Base-by-base conservation (phyloP, 1,140 invertebrate species). In the Drosophila suzukii region DNA sequence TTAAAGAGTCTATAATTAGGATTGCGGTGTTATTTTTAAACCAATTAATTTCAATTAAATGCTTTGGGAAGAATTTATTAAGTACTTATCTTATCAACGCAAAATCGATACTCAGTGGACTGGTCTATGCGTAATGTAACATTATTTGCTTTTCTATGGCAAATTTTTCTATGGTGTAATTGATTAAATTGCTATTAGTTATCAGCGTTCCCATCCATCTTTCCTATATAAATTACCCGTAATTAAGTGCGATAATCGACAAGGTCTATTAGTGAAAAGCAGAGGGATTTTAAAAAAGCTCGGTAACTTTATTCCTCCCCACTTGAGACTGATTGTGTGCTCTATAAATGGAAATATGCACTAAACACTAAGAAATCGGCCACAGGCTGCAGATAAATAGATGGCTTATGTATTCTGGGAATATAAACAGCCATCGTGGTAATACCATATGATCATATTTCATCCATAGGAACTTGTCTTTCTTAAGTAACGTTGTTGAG, bases 261-360 rank as follows among this genome's bases (percentile, higher is more conserved):
- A 34, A 3, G 32, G 34, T 43, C 46, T 72, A 30, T 41, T 46
- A 67, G n/a, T 43, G n/a, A 43, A 66, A 41, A 17, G 3, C 17
- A 12, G 6, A 47, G n/a, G n/a, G 30, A 17, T 24, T 71, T 54
- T 71, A 50, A 7, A 49, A 57, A 50, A 49, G 24, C 30, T 12
- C 12, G n/a, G 47, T 66, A 44, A 71, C 65, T 72, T 72, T 72
- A 72, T 71, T 72, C 10, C 20, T 6, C 6, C 2, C 15, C 65
- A 57, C 51, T 70, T 49, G 30, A 49, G 53, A 71, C 27, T 71
- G 68, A 72, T 72, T 71, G 65, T 41, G 66, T 27, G 36, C 36
- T 50, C 24, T 71, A 38, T 49, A 50, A 71, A 50, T 72, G 68
- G 51, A 71, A 71, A 71, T 71, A 36, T 50, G 15, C 36, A 41